Conservation (phyloP, 2,113 vertebrate species). For the Megatriorchis doriae region DNA sequence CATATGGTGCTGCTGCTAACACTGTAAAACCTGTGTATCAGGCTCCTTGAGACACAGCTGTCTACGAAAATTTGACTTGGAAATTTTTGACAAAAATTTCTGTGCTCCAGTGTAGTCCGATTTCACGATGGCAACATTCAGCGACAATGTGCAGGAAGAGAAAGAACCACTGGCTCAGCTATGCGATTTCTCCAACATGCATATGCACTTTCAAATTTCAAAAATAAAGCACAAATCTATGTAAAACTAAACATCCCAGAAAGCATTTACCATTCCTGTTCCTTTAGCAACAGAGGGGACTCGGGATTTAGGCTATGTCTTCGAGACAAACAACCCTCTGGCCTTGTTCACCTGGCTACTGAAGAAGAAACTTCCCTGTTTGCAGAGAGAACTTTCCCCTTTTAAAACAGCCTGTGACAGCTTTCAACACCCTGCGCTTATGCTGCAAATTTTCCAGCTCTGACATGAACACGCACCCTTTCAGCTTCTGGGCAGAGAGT, state of each 20-base stretch:
- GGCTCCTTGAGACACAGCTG: not conserved
- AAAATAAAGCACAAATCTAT: not conserved
- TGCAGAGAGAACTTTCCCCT: not conserved
- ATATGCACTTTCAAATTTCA: not conserved
- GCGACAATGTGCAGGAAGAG: not conserved
- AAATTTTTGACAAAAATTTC: not conserved
- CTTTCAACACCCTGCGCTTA: not conserved
- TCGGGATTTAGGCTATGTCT: not conserved
- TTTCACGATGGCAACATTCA: not conserved
- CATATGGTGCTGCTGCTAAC: not conserved
- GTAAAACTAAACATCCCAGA: not conserved
- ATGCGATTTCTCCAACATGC: not conserved
- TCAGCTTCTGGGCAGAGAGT: not conserved
- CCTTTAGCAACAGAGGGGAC: not conserved
- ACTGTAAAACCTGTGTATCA: not conserved
- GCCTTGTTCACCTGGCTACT: not conserved
- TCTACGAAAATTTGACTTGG: not conserved
- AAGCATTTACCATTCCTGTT: not conserved
- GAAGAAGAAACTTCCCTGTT: not conserved
- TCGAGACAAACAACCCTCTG: not conserved
- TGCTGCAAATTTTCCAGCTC: not conserved
- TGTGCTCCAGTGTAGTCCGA: accelerated
- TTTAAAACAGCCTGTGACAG: not conserved
- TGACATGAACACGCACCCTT: not conserved
- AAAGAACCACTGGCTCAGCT: not conserved